A percentile compares a stretch with the other conserved stretches of the same genome.
phyloP scores from a whole-genome alignment of 1,140 invertebrate genomes.

The Bombus vancouverensis region DNA sequence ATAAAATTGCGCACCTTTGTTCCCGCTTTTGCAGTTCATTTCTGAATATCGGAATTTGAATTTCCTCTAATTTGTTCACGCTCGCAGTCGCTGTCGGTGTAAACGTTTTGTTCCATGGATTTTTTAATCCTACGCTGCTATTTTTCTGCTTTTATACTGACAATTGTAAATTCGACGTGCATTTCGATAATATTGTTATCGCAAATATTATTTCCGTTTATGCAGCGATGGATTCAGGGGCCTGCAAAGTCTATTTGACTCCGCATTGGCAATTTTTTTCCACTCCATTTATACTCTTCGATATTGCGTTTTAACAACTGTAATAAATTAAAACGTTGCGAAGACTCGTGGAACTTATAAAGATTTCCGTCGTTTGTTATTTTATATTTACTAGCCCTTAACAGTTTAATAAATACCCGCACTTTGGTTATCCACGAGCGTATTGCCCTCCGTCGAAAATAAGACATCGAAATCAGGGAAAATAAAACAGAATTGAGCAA shows the following conservation, averaged over 20 bases:
- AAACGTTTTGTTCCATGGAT: neutral
- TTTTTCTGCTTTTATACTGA: neutral
- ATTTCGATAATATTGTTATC: neutral
- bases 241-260: neutral
- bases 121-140: neutral
- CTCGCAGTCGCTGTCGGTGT: neutral
- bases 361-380: no score
- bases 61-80: neutral
- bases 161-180: neutral
- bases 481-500: neutral
- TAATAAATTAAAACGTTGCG: no score
- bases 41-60: slow-evolving; percentile 7
- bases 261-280: neutral
- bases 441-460: no score
- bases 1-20: slow-evolving; percentile 26
- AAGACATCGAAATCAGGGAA: neutral
- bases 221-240: neutral
- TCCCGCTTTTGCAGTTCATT: neutral
- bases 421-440: no score
- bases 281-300: neutral
- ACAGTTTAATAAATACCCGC: no score
- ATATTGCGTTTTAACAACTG: no score
- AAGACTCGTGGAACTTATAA: no score
- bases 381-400: no score
- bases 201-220: neutral